Percentiles rank a stretch among this genome's conserved stretches.
Evolutionary conservation across 1,140 invertebrate genomes (phyloP).

Genomic region (Drosophila melanogaster): Release_6_plus_ISO1_MT NT_033777.3:27480001-27480500

Average conservation of each 20-base stretch:
- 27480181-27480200: conserved; percentile 59
- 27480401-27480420: conserved; percentile 32
- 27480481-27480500: conserved; percentile 46
- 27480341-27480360: neutral
- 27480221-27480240: conserved; percentile 33
- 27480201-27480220: conserved; percentile 46
- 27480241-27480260: conserved; percentile 24
- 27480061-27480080: conserved; percentile 80
- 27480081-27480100: conserved; percentile 88
- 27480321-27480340: neutral
- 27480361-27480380: neutral
- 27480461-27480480: conserved; percentile 53
- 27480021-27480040: conserved; percentile 87
- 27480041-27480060: conserved; percentile 86
- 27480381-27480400: conserved; percentile 2
- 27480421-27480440: conserved; percentile 18
- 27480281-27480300: conserved; percentile 7
- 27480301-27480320: too few relatives aligned
- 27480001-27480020: conserved; percentile 85
- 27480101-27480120: conserved; percentile 86
- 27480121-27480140: conserved; percentile 84
- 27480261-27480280: conserved; percentile 52
- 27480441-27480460: conserved; percentile 16
- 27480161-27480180: conserved; percentile 80
- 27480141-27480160: conserved; percentile 84